Evolutionary conservation across 2,888 invertebrate species (phyloP).

Genomic region (Erannis defoliaria): DNA sequence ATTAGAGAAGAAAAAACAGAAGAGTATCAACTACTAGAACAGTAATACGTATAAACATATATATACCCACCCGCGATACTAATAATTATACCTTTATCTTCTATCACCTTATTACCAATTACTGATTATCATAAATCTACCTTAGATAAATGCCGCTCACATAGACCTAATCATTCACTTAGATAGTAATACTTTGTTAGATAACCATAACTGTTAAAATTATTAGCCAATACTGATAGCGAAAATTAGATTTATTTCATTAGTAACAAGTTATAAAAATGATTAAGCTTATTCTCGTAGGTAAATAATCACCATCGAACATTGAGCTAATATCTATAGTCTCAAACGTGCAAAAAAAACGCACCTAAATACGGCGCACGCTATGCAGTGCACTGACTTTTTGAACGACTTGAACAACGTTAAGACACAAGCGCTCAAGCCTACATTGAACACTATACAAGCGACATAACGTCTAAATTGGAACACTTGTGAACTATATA

Average conservation of each 20-base stretch:
- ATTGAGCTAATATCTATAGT: no score
- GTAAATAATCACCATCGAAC: not conserved
- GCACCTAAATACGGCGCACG: no score
- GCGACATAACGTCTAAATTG: no score
- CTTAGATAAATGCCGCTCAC: slow-evolving; percentile 29
- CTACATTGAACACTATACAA: no score
- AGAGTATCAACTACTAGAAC: slow-evolving; percentile 35
- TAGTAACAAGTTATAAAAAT: slow-evolving; percentile 38
- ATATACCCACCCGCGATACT: no score
- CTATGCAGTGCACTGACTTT: no score
- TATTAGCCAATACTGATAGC: slow-evolving; percentile 30
- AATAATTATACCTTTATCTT: not conserved
- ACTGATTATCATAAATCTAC: slow-evolving; percentile 13
- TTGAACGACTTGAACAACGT: no score
- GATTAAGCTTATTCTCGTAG: slow-evolving; percentile 5
- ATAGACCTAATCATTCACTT: slow-evolving; percentile 13
- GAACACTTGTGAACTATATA: no score
- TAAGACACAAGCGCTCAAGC: no score
- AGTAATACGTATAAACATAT: slow-evolving; percentile 4
- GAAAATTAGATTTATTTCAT: slow-evolving; percentile 31
- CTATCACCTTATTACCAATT: slow-evolving; percentile 12
- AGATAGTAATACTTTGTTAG: slow-evolving; percentile 19
- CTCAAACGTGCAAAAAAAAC: no score
- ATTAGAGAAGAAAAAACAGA: slow-evolving; percentile 38
- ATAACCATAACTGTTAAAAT: slow-evolving; percentile 32